Evolutionary conservation across 2,888 invertebrate genomes (phyloP).

Genomic region (Miltochrista miniata): DNA sequence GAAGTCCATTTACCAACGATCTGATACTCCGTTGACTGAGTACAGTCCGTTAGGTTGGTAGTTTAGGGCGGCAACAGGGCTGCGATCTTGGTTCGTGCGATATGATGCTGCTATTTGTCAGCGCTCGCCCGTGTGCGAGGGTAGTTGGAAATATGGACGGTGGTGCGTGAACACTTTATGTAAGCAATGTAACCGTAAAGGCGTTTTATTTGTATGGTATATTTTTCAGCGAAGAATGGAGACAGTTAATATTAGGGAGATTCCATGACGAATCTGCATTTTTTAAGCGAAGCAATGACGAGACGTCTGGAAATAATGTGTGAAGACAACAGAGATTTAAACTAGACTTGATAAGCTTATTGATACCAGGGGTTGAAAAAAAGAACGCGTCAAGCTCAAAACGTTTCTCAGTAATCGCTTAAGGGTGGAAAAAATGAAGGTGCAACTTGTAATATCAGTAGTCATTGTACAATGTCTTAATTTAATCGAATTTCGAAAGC

Average conservation of each 20-base stretch:
- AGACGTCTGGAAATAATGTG: too few species aligned
- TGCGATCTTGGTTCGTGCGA: slow-evolving; percentile 17
- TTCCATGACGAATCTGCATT: too few species aligned
- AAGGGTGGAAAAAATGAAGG: too few species aligned
- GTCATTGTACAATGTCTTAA: too few species aligned
- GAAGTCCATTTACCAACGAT: slow-evolving; percentile 8
- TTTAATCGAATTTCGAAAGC: too few species aligned
- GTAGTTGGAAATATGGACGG: slow-evolving; percentile 1
- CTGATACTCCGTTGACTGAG: slow-evolving; percentile 27
- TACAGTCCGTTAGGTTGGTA: slow-evolving; percentile 16
- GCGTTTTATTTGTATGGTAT: neutral
- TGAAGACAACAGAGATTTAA: too few species aligned
- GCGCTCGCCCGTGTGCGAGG: neutral
- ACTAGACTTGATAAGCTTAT: too few species aligned
- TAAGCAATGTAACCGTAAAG: neutral
- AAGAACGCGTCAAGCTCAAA: too few species aligned
- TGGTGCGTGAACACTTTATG: slow-evolving; percentile 1
- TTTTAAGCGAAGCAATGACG: too few species aligned
- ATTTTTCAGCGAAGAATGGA: neutral
- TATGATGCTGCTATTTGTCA: slow-evolving; percentile 20
- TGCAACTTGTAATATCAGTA: too few species aligned
- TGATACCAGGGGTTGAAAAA: too few species aligned
- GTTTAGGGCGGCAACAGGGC: slow-evolving; percentile 12
- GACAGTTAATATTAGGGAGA: neutral
- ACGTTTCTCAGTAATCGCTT: too few species aligned